These are phyloP conservation scores for Suricata suricatta DNA, from an alignment of 2,113 vertebrate species.

Conservation along the genomic window DNA sequence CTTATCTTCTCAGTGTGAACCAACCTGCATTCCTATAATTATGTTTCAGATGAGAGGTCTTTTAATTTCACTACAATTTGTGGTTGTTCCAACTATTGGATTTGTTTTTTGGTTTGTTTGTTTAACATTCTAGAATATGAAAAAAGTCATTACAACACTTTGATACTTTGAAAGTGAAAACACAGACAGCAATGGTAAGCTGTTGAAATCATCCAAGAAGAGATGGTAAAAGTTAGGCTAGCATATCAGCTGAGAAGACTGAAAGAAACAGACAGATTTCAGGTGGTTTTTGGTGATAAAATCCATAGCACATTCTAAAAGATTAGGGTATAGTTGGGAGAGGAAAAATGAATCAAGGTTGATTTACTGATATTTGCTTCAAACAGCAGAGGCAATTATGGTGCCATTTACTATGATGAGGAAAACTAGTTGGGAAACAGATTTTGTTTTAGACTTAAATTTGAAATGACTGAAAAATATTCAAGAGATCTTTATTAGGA, in stretches of 20 bases:
- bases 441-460: neutral
- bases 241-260: neutral
- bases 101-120: neutral
- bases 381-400: neutral
- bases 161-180: neutral
- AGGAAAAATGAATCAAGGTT: neutral
- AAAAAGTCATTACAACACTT: neutral
- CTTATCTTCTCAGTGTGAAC: neutral
- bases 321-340: neutral
- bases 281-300: neutral
- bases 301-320: neutral
- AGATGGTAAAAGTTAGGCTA: neutral
- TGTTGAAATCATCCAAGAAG: neutral
- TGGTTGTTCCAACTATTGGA: neutral
- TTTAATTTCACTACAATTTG: neutral
- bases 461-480: neutral
- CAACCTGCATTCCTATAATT: neutral
- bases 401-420: neutral
- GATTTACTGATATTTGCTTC: neutral
- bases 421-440: neutral
- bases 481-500: neutral
- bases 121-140: neutral
- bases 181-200: neutral
- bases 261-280: neutral
- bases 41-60: neutral